Evolutionary conservation across 2,113 vertebrate species (phyloP).

Genomic region (Naja naja): DNA sequence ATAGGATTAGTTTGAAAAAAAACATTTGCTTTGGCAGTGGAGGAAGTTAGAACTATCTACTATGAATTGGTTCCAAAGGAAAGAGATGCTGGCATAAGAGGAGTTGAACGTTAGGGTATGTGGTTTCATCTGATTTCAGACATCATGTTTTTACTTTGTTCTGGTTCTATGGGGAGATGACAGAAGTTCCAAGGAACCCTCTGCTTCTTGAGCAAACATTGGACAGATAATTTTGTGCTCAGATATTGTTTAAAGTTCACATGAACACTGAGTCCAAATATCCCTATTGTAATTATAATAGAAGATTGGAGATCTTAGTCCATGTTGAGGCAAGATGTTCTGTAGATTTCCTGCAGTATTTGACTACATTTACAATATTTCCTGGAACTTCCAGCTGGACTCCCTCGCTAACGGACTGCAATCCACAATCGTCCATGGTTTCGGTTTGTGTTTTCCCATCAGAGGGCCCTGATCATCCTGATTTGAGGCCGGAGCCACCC

Average conservation of each 20-base stretch:
- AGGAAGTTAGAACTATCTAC: background rate
- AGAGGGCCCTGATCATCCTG: too few relatives aligned
- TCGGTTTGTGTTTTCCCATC: too few relatives aligned
- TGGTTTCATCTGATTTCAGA: background rate
- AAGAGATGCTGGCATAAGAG: background rate
- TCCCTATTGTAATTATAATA: background rate
- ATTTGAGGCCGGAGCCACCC: too few relatives aligned
- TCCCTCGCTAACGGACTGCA: too few relatives aligned
- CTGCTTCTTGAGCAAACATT: background rate
- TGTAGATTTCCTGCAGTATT: background rate
- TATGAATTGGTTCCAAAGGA: background rate
- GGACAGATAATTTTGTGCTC: background rate
- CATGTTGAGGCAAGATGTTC: background rate
- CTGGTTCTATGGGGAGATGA: background rate
- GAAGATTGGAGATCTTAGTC: background rate
- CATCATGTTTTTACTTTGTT: background rate
- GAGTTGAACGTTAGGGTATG: background rate
- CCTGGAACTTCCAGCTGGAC: too few relatives aligned
- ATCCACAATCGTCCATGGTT: too few relatives aligned
- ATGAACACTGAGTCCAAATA: background rate
- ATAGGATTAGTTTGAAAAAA: background rate
- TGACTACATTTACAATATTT: background rate
- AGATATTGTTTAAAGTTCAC: background rate
- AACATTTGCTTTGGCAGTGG: background rate
- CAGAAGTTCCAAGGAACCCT: background rate